Evolutionary conservation across 2,888 invertebrate genomes (phyloP).

Genomic region (Mystacides longicornis): DNA sequence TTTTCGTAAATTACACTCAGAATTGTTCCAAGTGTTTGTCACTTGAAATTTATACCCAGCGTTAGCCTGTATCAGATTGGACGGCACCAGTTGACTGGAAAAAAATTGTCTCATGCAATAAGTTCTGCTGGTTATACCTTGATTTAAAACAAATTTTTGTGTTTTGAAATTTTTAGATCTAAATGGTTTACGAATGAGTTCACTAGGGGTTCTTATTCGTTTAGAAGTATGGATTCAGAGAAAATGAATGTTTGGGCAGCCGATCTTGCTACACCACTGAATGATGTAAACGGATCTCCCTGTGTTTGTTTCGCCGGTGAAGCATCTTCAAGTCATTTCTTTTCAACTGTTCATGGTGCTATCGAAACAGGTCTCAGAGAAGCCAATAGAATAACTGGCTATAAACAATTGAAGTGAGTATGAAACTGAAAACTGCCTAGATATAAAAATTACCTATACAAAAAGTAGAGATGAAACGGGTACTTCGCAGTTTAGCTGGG

Average conservation of each 20-base stretch:
- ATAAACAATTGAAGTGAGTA: no score
- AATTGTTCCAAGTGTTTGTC: no score
- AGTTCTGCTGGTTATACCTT: no score
- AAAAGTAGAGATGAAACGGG: no score
- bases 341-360: slow-evolving; percentile 65
- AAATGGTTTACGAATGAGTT: slow-evolving; percentile 62
- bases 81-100: no score
- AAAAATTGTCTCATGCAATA: no score
- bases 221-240: slow-evolving; percentile 47
- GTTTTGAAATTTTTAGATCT: slow-evolving; percentile 45
- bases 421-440: no score
- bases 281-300: slow-evolving; percentile 37
- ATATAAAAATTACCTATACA: no score
- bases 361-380: slow-evolving; percentile 65
- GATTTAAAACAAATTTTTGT: not conserved
- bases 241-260: slow-evolving; percentile 41
- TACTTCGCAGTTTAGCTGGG: no score
- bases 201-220: slow-evolving; percentile 66
- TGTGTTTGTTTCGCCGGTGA: slow-evolving; percentile 55
- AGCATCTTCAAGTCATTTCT: slow-evolving; percentile 55
- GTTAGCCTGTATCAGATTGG: no score
- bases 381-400: slow-evolving; percentile 53
- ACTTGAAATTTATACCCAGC: no score
- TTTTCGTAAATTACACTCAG: no score
- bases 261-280: slow-evolving; percentile 52